Percentiles rank a stretch among this genome's conserved stretches.
Conservation (phyloP, 2,888 invertebrate genomes). For the Himalopsyche japonica region DNA sequence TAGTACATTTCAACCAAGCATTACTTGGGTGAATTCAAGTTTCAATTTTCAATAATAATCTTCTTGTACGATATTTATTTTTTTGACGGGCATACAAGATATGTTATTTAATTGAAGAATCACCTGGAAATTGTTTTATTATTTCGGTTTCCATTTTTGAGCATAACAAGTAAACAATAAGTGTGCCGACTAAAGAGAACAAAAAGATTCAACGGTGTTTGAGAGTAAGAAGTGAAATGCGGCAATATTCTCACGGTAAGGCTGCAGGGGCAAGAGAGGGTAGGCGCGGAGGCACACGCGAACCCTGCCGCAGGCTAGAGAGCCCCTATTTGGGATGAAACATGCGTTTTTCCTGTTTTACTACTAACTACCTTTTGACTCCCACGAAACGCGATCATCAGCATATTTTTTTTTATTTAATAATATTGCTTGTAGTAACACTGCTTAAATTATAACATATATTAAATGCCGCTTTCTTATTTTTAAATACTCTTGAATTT, state of each 20-base stretch:
- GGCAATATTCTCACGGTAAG: neutral
- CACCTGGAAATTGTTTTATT: too few species aligned
- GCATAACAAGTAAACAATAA: neutral
- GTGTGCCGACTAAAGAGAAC: neutral
- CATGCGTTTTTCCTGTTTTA: neutral
- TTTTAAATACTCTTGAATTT: too few species aligned
- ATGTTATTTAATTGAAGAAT: too few species aligned
- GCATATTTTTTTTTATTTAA: neutral
- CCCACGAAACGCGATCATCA: neutral
- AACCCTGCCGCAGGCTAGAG: neutral
- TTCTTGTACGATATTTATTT: too few species aligned
- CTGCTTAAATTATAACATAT: neutral
- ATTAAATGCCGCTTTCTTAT: too few species aligned
- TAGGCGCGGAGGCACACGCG: neutral
- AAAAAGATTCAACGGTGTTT: neutral
- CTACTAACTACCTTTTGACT: neutral
- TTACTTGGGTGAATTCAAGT: too few species aligned
- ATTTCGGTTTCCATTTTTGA: neutral
- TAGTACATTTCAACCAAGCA: too few species aligned
- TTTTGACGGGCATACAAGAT: too few species aligned
- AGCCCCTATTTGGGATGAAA: neutral
- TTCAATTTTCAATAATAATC: too few species aligned
- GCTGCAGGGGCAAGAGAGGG: neutral
- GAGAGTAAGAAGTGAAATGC: neutral
- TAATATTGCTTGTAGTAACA: neutral